Evolutionary conservation across 2,888 invertebrate species (phyloP).

Genomic region (Heliconius hortense): DNA sequence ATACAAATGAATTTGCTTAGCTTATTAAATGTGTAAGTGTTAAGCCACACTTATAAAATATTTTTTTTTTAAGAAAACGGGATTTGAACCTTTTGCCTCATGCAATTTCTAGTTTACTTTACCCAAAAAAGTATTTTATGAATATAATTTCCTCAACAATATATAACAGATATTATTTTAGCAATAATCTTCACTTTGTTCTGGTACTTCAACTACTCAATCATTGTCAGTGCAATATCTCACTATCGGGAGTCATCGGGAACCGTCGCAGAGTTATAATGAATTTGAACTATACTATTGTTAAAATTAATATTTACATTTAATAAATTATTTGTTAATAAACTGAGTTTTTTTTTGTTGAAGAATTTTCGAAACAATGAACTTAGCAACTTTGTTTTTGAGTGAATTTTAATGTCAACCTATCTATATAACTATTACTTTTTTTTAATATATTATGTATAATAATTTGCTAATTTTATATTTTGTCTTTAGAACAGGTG

Average conservation of each 20-base stretch:
- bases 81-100: too few species aligned
- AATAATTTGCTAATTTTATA: too few species aligned
- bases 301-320: conserved; percentile 9
- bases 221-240: conserved; percentile 55
- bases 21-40: too few species aligned
- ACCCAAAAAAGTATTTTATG: background rate
- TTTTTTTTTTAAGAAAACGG: too few species aligned
- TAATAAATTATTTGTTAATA: background rate
- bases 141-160: conserved; percentile 36
- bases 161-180: conserved; percentile 62
- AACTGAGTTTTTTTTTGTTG: background rate
- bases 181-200: conserved; percentile 57
- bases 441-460: too few species aligned
- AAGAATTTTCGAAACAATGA: background rate
- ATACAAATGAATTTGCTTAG: too few species aligned
- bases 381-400: background rate
- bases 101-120: too few species aligned
- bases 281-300: background rate
- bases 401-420: background rate
- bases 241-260: conserved; percentile 47
- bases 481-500: too few species aligned
- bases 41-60: too few species aligned
- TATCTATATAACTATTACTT: too few species aligned
- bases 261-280: conserved; percentile 42
- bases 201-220: conserved; percentile 73